Percentiles rank a stretch among this genome's conserved stretches.
phyloP scores from a whole-genome alignment of 1,140 invertebrate species.

The Bombus confusus region DNA sequence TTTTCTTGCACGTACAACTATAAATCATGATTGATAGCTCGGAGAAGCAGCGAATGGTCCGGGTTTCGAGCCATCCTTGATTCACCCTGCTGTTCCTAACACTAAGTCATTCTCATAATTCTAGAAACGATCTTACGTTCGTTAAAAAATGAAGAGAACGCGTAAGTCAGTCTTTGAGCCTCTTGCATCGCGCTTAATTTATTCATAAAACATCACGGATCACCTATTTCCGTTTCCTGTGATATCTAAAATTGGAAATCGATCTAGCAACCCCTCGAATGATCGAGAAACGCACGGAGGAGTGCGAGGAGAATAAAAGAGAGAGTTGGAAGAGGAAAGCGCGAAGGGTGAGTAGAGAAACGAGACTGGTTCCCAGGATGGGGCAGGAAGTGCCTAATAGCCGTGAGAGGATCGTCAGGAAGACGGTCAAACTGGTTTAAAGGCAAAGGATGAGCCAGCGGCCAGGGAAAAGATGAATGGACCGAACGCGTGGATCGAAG shows the following conservation, averaged over 20 bases:
- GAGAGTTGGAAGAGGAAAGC: slow-evolving; percentile 15
- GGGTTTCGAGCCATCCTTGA: neutral
- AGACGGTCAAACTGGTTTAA: slow-evolving; percentile 68
- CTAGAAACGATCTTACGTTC: neutral
- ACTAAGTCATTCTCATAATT: neutral
- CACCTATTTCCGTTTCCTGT: slow-evolving; percentile 21
- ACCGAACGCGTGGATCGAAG: slow-evolving; percentile 40
- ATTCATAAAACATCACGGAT: slow-evolving; percentile 42
- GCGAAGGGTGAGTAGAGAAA: slow-evolving; percentile 54
- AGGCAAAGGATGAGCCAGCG: slow-evolving; percentile 62
- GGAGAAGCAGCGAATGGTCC: slow-evolving; percentile 5
- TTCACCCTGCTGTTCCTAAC: neutral
- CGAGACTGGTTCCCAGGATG: slow-evolving; percentile 76
- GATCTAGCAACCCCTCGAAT: slow-evolving; percentile 50
- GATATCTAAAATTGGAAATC: slow-evolving; percentile 63
- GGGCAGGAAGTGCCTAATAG: slow-evolving; percentile 82
- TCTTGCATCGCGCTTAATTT: neutral
- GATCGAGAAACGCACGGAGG: slow-evolving; percentile 17
- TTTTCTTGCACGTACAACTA: neutral
- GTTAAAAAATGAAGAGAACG: neutral
- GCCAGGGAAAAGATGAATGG: slow-evolving; percentile 60
- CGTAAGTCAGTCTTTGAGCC: neutral
- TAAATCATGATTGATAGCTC: neutral
- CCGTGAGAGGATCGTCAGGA: slow-evolving; percentile 78
- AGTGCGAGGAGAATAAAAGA: neutral